Conservation (phyloP, 53 echinoderm and acorn worm genomes). For the Apostichopus leukothele region DNA sequence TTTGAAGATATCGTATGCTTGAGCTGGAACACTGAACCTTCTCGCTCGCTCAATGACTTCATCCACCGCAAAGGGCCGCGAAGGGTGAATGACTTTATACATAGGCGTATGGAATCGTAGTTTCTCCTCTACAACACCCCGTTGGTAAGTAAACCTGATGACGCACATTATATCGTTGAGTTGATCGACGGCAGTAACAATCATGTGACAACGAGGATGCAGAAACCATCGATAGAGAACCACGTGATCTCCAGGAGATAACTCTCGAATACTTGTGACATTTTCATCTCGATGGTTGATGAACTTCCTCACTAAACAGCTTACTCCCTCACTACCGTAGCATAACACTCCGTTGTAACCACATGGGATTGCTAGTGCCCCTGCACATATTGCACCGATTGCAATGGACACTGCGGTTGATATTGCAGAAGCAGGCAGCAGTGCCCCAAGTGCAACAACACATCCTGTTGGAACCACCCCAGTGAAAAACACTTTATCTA, state of each 20-base stretch:
- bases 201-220: constrained; percentile 63
- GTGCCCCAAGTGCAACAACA: not conserved
- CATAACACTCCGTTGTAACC: not conserved
- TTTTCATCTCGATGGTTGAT: not conserved
- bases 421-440: not conserved
- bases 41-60: not conserved
- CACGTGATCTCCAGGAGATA: constrained; percentile 49
- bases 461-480: not conserved
- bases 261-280: not conserved
- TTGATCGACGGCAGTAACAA: constrained; percentile 15
- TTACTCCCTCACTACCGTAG: not conserved
- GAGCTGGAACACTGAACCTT: not conserved
- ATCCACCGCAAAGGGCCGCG: not conserved
- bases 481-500: not conserved
- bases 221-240: constrained; percentile 40
- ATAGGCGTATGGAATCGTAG: constrained; percentile 19
- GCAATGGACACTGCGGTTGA: not conserved
- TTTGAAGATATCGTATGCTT: not conserved
- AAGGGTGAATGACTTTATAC: not conserved
- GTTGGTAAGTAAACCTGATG: constrained; percentile 46
- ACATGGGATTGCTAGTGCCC: not conserved
- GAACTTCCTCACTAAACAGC: not conserved
- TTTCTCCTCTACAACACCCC: constrained; percentile 56
- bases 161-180: constrained; percentile 28
- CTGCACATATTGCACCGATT: not conserved